Base-by-base conservation (phyloP, 2,113 vertebrate species). In the Lepus europaeus region DNA sequence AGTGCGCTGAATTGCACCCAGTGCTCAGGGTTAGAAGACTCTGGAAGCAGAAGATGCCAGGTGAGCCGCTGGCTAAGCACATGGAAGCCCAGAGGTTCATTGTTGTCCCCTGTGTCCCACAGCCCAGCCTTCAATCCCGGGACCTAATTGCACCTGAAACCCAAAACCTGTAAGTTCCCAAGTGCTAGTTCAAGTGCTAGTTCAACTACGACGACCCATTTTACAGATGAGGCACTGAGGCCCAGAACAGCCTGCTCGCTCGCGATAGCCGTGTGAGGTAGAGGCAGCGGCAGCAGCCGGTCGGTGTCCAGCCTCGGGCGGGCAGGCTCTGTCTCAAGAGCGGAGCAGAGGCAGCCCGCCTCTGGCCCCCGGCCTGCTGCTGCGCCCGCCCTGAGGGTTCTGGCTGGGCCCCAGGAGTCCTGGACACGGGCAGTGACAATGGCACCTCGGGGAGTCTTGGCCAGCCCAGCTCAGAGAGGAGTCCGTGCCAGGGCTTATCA, bases 361-460 rank as follows among this genome's bases (percentile, higher is more conserved):
- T 59, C 69, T 20, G 51, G 66, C 12, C n/a, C 29, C 25, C 23
- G 9, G 14, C 63, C 49, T 39, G 16, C 61, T 76, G 6, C 39
- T 25, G 39, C 4, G 6, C 51, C 73, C 0, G 2, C 78, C n/a
- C 64, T 0, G 16, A 1, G 51, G 45, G 63, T 31, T 63, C 73
- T 27, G 87, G 77, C 96, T 64, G 86, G 77, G 39, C 22, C 87
- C 49, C 33, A 59, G 85, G 39, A 27, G 49, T 56, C 95, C 95
- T 95, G 93, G 98, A 97, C 95, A 76, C 8, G 29, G 93, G 88
- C 76, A 27, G 96, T 95, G 95, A 88, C 95, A 74, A 29, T 88
- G 96, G 94, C 72, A 81, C 89, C 96, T 97, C 56, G 14, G 96
- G 95, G 97, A 95, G 73, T 59, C 96, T 83, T 95, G 94, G 81